These are phyloP conservation scores for Myotis yumanensis DNA, from an alignment of 2,113 vertebrate species.

Conservation along the genomic window DNA sequence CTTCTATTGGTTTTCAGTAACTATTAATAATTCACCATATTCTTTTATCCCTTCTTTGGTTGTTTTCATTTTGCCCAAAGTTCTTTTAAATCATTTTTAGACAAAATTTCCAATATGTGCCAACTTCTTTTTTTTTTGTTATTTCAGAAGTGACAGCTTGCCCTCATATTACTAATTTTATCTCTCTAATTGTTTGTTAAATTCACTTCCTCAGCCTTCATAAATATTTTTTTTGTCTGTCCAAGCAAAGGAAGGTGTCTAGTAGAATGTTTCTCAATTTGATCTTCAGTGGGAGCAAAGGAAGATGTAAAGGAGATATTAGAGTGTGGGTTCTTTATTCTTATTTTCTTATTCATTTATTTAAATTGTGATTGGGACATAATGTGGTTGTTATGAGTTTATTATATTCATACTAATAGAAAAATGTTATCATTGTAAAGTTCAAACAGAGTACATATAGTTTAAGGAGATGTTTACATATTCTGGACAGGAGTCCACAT, in stretches of 20 bases:
- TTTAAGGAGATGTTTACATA: not conserved
- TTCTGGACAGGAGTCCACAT: not conserved
- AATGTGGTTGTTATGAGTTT: not conserved
- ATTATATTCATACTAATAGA: not conserved
- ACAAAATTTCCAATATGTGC: not conserved
- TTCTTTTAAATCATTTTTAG: not conserved
- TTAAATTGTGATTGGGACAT: not conserved
- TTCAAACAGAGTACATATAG: not conserved
- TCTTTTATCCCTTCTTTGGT: not conserved
- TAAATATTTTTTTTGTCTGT: not conserved
- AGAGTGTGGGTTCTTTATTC: not conserved
- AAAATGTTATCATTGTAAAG: not conserved
- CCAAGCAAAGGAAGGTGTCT: not conserved
- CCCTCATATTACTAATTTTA: not conserved
- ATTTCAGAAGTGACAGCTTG: not conserved
- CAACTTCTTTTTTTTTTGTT: not conserved
- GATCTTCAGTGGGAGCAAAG: not conserved
- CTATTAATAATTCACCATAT: not conserved
- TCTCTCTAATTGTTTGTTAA: slow-evolving; percentile 3
- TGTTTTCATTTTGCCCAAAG: not conserved
- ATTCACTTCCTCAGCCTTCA: not conserved
- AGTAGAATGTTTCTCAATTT: not conserved
- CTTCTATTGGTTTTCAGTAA: not conserved
- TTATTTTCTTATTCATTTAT: not conserved
- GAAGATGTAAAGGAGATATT: not conserved